Base-by-base conservation (phyloP, 2,888 invertebrate genomes). In the Bombyx huttoni region DNA sequence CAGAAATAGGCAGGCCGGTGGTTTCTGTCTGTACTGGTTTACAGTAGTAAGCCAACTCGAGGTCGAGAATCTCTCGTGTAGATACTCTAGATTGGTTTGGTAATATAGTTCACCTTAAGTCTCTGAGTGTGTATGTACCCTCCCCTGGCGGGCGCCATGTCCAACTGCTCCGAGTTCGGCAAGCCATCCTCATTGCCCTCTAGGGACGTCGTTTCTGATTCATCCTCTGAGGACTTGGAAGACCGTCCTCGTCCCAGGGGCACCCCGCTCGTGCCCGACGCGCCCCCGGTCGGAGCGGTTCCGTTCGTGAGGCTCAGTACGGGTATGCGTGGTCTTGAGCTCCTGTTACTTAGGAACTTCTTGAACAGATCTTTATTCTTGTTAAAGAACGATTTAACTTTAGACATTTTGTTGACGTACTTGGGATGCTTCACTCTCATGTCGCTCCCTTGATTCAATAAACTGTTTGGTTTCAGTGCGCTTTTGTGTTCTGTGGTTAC, bases 61-160 rank as follows among this genome's bases (percentile, higher is more conserved):
- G 24, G 24, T 24, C 24, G 24, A 24, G 24, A 24, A 24, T 24
- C 24, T 24, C 1, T 24, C 24, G 24, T 24, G 24, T 24, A 24
- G 3, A 24, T 24, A 24, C 24, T 5, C 24, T 24, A 24, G 24
- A 24, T 3, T 24, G 24, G 24, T 24, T 24, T 2, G 5, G 24
- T 24, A 24, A 24, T 24, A 24, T 24, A 24, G 40, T 40, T 33
- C 57, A 78, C 80, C 67, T 70, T 71, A 0, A 59, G 3, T 14
- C 80, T 61, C 52, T 73, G 53, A 5, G 52, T 13, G 46, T 70
- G 60, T 1, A 81, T 48, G 13, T 60, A 55, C 0, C 61, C 65
- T 1, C 81, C 81, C 10, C 56, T 62, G 0, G 80, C 82, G 0
- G 77, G 72, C 10, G 76, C 67, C 81, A 81, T 75, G 63, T 82